Evolutionary conservation across 53 echinoderm and acorn worm genomes (phyloP).

Genomic region (Patiria pectinifera): DNA sequence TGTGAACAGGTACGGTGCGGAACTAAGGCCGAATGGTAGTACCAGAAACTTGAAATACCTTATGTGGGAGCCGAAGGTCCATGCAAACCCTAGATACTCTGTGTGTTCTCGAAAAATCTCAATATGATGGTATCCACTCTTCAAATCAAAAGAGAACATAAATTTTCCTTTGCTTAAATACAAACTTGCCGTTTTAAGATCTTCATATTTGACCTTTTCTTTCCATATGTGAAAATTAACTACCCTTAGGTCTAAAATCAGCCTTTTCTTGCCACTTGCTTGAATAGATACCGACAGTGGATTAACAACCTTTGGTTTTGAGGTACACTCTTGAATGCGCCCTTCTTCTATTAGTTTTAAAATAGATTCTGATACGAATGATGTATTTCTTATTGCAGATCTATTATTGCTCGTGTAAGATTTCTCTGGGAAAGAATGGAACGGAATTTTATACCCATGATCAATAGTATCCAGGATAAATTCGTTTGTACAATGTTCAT

Average conservation of each 20-base stretch:
- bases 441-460: slow-evolving; percentile 39
- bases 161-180: slow-evolving; percentile 7
- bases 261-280: slow-evolving; percentile 1
- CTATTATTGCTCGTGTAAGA: background rate
- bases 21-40: slow-evolving; percentile 26
- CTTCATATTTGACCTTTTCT: slow-evolving; percentile 20
- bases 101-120: slow-evolving; percentile 1
- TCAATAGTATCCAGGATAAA: slow-evolving; percentile 25
- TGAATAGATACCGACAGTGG: slow-evolving; percentile 46
- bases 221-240: slow-evolving; percentile 13
- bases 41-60: slow-evolving; percentile 2
- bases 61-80: background rate
- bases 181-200: slow-evolving; percentile 10
- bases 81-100: background rate
- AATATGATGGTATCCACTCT: slow-evolving; percentile 24
- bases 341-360: slow-evolving; percentile 6
- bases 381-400: slow-evolving; percentile 13
- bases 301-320: slow-evolving; percentile 20
- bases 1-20: slow-evolving; percentile 1
- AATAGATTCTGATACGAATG: slow-evolving; percentile 39
- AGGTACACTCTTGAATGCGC: background rate
- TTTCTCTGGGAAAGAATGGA: background rate
- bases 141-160: slow-evolving; percentile 9
- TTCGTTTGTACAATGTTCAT: background rate
- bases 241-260: background rate